These are phyloP conservation scores for Chironomus riparius DNA, from an alignment of 2,888 invertebrate genomes.

Conservation along the genomic window DNA sequence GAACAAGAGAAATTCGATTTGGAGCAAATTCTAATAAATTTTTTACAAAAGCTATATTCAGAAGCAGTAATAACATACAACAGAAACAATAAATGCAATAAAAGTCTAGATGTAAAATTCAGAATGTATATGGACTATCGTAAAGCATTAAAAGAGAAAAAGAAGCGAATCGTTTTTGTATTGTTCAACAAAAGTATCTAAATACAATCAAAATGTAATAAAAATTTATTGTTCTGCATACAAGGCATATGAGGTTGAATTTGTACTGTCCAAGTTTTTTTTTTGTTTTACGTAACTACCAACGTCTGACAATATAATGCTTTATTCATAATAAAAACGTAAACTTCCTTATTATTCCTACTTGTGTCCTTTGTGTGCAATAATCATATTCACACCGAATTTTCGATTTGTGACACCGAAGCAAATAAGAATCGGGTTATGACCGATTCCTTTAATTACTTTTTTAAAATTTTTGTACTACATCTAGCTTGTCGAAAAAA, in stretches of 20 bases:
- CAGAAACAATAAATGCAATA: slow-evolving; percentile 10
- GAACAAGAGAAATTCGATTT: background rate
- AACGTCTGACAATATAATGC: slow-evolving; percentile 6
- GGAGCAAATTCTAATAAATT: background rate
- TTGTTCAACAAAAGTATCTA: background rate
- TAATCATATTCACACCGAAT: no score
- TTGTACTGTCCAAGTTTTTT: background rate
- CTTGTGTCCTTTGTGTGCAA: no score
- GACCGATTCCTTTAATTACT: no score
- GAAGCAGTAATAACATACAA: background rate
- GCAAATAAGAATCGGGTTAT: no score
- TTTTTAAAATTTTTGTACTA: no score
- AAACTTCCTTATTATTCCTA: no score
- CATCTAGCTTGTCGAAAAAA: no score
- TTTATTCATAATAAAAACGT: slow-evolving; percentile 17
- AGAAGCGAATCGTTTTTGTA: background rate
- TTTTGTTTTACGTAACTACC: background rate
- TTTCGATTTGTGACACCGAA: no score
- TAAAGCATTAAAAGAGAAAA: background rate
- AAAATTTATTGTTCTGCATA: slow-evolving; percentile 21
- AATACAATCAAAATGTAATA: slow-evolving; percentile 21
- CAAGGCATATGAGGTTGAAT: background rate
- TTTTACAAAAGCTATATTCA: background rate
- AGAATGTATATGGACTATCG: background rate
- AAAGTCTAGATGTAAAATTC: slow-evolving; percentile 3